Percentiles rank a stretch among this genome's conserved stretches.
Conservation (phyloP, 2,797 vertebrate genomes). For the Zalophus californianus region DNA sequence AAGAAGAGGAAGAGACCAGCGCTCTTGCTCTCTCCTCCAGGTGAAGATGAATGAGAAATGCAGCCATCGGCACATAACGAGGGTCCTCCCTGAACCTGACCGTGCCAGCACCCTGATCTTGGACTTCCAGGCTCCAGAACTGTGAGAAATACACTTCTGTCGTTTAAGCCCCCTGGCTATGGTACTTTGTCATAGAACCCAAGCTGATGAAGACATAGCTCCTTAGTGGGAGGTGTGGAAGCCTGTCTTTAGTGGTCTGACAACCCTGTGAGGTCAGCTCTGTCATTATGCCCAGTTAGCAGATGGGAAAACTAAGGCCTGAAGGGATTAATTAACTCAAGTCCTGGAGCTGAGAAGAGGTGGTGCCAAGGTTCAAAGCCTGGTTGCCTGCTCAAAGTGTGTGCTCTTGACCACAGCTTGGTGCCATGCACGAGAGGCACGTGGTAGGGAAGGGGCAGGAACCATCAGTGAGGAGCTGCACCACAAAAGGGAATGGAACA, state of each 20-base stretch:
- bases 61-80: neutral
- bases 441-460: neutral
- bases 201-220: neutral
- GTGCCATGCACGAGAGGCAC: rapidly evolving
- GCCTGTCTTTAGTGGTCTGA: neutral
- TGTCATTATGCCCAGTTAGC: neutral
- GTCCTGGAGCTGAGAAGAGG: neutral
- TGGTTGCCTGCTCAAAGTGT: neutral
- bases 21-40: neutral
- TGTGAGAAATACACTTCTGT: neutral
- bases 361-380: neutral
- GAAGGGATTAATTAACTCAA: neutral
- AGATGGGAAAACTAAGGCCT: neutral
- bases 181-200: neutral
- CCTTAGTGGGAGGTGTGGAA: rapidly evolving
- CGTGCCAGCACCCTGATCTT: rapidly evolving
- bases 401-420: neutral
- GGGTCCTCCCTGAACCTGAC: neutral
- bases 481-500: rapidly evolving
- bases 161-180: neutral
- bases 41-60: neutral
- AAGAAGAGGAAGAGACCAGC: neutral
- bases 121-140: neutral
- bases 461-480: rapidly evolving
- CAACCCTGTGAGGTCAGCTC: neutral